phyloP scores from a whole-genome alignment of 37 sponge, comb jelly and placozoan genomes.

The Halichondria panicea region DNA sequence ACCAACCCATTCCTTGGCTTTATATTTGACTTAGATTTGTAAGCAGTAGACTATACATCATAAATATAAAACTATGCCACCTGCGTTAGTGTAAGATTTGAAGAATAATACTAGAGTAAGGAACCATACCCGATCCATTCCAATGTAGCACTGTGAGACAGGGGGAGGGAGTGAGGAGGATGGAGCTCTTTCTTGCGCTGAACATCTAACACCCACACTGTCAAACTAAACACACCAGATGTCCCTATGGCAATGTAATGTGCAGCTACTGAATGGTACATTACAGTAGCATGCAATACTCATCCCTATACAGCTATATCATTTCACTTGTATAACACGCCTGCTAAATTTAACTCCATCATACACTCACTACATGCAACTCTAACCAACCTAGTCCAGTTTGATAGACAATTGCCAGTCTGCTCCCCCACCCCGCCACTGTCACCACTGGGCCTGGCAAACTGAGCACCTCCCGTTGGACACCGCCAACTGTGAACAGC shows the following conservation, averaged over 20 bases:
- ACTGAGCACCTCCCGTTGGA: conserved; percentile 66
- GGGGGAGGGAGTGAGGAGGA: conserved; percentile 60
- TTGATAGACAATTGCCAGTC: conserved; percentile 66
- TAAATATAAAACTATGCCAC: too few species aligned
- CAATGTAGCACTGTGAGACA: conserved; percentile 46
- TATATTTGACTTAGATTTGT: too few species aligned
- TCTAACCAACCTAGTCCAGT: too few species aligned
- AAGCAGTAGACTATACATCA: too few species aligned
- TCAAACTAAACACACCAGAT: conserved; percentile 36
- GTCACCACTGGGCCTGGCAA: conserved; percentile 60
- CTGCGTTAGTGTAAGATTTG: too few species aligned
- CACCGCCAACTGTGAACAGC: conserved; percentile 67
- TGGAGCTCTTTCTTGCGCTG: conserved; percentile 33
- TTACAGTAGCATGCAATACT: not conserved
- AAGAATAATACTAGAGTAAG: too few species aligned
- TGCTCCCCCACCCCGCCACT: conserved; percentile 42
- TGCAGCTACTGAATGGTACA: not conserved
- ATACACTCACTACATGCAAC: too few species aligned
- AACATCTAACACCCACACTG: conserved; percentile 62
- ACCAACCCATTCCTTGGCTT: too few species aligned
- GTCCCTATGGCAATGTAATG: conserved; percentile 14
- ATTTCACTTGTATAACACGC: not conserved
- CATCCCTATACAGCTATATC: not conserved
- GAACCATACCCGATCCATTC: conserved; percentile 67
- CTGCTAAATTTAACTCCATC: not conserved